Evolutionary conservation across 1,140 invertebrate species (phyloP).

Genomic region (Papilio glaucus): DNA sequence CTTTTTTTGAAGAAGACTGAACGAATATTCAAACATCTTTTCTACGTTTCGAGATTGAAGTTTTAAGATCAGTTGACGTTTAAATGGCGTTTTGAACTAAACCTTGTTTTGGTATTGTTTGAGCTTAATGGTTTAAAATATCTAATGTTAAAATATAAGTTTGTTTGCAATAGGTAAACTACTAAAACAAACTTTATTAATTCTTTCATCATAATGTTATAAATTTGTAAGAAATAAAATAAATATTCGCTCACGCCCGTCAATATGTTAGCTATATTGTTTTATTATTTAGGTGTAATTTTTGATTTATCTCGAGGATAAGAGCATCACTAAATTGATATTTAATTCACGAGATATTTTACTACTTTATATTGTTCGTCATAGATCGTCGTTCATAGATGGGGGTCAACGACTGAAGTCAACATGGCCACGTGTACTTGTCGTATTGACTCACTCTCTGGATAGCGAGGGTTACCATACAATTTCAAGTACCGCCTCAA

Average conservation of each 20-base stretch:
- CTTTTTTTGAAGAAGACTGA: constrained; percentile 11
- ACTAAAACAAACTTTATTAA: too few species aligned
- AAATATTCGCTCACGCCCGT: too few species aligned
- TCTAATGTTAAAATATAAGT: too few species aligned
- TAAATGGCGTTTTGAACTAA: not conserved
- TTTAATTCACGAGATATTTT: not conserved
- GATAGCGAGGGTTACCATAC: constrained; percentile 10
- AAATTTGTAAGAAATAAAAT: too few species aligned
- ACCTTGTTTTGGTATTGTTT: not conserved
- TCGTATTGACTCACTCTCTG: constrained; percentile 14
- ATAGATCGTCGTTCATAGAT: constrained; percentile 11
- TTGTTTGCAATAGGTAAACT: too few species aligned
- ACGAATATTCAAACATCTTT: constrained; percentile 33
- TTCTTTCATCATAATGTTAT: too few species aligned
- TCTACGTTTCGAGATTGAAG: not conserved
- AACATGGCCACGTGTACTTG: constrained; percentile 28
- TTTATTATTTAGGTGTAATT: too few species aligned
- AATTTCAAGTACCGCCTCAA: constrained; percentile 26
- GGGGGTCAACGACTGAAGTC: constrained; percentile 25
- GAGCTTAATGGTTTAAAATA: too few species aligned
- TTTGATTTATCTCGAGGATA: too few species aligned
- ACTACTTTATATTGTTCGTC: not conserved
- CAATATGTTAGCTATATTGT: too few species aligned
- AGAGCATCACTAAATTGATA: too few species aligned
- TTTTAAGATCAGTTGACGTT: not conserved